A percentile compares a stretch with the other conserved stretches of the same genome.
phyloP scores from a whole-genome alignment of 1,140 invertebrate species.

The Archegozetes longisetosus region DNA sequence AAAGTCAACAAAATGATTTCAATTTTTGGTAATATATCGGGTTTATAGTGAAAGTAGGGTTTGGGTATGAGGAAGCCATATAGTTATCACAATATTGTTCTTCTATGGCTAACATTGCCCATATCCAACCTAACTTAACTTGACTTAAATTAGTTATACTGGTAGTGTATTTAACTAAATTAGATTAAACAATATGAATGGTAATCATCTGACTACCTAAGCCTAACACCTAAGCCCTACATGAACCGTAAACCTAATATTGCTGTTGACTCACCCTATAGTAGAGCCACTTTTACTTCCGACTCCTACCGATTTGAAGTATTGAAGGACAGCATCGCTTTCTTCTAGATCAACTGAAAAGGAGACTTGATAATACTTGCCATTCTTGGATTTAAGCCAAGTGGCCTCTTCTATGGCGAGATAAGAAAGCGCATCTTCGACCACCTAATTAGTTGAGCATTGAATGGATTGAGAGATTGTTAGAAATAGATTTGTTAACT shows the following conservation, averaged over 20 bases:
- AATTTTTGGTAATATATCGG: not conserved
- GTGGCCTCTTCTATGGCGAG: constrained; percentile 8
- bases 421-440: constrained; percentile 12
- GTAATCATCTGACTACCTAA: no score
- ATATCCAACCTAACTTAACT: no score
- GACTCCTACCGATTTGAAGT: constrained; percentile 9
- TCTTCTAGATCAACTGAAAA: constrained; percentile 15
- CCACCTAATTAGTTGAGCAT: not conserved
- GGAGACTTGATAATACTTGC: constrained; percentile 3
- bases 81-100: no score
- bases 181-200: no score
- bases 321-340: constrained; percentile 15
- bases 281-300: constrained; percentile 1
- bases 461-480: not conserved
- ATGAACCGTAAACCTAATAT: no score
- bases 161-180: no score
- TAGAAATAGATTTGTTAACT: not conserved
- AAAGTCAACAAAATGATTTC: not conserved
- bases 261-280: constrained; percentile 14
- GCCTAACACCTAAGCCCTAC: no score
- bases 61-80: no score
- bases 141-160: no score
- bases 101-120: no score
- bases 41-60: no score
- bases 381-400: constrained; percentile 12